Percentiles rank a stretch among this genome's conserved stretches.
These are phyloP conservation scores for Epinotia demarniana DNA, from an alignment of 2,888 invertebrate genomes.

Conservation along the genomic window DNA sequence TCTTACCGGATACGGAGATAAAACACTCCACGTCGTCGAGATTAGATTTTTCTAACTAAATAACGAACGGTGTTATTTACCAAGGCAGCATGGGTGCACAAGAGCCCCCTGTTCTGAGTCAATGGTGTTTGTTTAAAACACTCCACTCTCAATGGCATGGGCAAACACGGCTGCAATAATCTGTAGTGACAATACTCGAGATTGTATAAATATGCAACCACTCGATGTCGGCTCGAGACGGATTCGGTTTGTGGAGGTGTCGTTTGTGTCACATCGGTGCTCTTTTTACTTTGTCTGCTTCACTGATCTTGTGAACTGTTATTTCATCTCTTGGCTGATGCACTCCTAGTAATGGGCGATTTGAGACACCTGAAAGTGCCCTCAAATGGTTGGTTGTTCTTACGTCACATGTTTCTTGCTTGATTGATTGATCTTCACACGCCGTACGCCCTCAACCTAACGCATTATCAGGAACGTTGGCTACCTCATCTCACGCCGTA, in stretches of 20 bases:
- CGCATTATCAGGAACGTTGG: too few relatives aligned
- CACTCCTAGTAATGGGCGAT: conserved; percentile 8
- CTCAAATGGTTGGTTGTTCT: neutral
- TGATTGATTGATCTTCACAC: too few relatives aligned
- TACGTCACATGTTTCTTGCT: too few relatives aligned
- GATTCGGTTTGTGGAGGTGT: conserved; percentile 46
- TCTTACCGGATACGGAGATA: conserved; percentile 73
- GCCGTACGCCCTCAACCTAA: too few relatives aligned
- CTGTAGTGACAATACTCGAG: conserved; percentile 69
- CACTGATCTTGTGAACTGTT: conserved; percentile 21
- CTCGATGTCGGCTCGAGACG: conserved; percentile 46
- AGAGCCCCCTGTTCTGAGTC: conserved; percentile 69
- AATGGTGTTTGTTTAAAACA: conserved; percentile 79
- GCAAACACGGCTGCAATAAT: conserved; percentile 73
- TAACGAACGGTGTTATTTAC: conserved; percentile 66
- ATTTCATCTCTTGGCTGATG: conserved; percentile 6
- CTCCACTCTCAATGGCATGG: conserved; percentile 70
- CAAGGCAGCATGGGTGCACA: conserved; percentile 63
- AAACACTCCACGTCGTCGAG: conserved; percentile 63
- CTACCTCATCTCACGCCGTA: too few relatives aligned
- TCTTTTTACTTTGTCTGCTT: conserved; percentile 41
- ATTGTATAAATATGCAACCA: conserved; percentile 55
- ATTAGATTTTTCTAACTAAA: conserved; percentile 77
- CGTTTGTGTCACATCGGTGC: conserved; percentile 56
- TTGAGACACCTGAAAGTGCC: conserved; percentile 9